A percentile compares a stretch with the other conserved stretches of the same genome.
Conservation (phyloP, 2,888 invertebrate species). For the Drosophila lacicola region DNA sequence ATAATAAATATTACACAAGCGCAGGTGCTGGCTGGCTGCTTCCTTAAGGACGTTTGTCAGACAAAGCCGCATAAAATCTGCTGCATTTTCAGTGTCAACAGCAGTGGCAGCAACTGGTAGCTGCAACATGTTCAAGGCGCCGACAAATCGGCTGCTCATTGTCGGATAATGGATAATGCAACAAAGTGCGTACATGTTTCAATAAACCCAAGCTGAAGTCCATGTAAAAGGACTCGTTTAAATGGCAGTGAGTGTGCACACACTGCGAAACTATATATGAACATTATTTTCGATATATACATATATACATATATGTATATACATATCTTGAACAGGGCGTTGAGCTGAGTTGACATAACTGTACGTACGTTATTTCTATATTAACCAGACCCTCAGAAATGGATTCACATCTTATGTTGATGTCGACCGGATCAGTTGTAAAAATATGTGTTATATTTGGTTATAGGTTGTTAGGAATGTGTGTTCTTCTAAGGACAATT, state of each 20-base stretch:
- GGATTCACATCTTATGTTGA: too few species aligned
- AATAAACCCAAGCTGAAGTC: slow-evolving; percentile 18
- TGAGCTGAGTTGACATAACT: too few species aligned
- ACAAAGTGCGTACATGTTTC: slow-evolving; percentile 37
- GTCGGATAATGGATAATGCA: slow-evolving; percentile 51
- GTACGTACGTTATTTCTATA: too few species aligned
- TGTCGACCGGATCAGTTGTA: too few species aligned
- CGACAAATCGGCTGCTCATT: slow-evolving; percentile 61
- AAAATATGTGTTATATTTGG: too few species aligned
- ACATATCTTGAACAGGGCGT: neutral
- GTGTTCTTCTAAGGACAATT: too few species aligned
- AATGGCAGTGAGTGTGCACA: neutral
- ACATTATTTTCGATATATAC: neutral
- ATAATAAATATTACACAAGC: slow-evolving; percentile 78
- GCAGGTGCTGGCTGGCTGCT: slow-evolving; percentile 60
- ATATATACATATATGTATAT: too few species aligned
- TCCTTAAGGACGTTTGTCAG: slow-evolving; percentile 41
- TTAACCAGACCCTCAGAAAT: too few species aligned
- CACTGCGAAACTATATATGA: too few species aligned
- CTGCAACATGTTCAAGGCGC: slow-evolving; percentile 50
- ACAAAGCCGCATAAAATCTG: slow-evolving; percentile 46
- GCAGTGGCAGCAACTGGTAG: slow-evolving; percentile 32
- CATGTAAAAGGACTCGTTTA: slow-evolving; percentile 13
- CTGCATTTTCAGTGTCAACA: slow-evolving; percentile 58
- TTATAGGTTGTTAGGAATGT: too few species aligned